phyloP scores from a whole-genome alignment of 2,888 invertebrate species.

The Ellobium chinense region DNA sequence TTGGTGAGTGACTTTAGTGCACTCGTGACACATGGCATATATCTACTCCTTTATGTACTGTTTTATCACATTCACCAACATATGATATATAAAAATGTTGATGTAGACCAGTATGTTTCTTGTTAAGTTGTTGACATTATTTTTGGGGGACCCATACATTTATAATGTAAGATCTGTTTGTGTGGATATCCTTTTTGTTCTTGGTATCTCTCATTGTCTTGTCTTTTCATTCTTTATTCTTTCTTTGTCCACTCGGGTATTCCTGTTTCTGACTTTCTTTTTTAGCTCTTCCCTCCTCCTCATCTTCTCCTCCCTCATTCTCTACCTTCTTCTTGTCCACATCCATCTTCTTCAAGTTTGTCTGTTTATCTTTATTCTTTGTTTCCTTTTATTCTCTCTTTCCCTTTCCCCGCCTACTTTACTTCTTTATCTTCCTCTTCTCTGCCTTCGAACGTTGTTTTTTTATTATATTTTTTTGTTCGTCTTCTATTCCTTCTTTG shows the following conservation, averaged over 20 bases:
- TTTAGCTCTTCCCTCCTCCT: background rate
- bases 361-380: background rate
- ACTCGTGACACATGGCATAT: no score
- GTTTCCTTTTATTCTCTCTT: background rate
- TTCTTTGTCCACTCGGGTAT: background rate
- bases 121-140: no score
- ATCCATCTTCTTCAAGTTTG: background rate
- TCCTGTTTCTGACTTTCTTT: background rate
- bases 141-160: no score
- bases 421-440: background rate
- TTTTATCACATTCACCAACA: no score
- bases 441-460: background rate
- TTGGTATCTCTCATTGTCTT: no score
- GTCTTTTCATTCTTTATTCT: background rate
- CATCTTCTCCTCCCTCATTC: background rate
- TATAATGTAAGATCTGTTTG: no score
- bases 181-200: no score
- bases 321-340: background rate
- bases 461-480: no score
- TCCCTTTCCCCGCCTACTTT: background rate
- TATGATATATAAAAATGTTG: no score
- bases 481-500: background rate
- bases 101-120: no score
- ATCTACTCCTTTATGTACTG: no score
- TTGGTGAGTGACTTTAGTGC: no score